Percentiles rank a stretch among this genome's conserved stretches.
Conservation (phyloP, 2,888 invertebrate species). For the Encarsia formosa region DNA sequence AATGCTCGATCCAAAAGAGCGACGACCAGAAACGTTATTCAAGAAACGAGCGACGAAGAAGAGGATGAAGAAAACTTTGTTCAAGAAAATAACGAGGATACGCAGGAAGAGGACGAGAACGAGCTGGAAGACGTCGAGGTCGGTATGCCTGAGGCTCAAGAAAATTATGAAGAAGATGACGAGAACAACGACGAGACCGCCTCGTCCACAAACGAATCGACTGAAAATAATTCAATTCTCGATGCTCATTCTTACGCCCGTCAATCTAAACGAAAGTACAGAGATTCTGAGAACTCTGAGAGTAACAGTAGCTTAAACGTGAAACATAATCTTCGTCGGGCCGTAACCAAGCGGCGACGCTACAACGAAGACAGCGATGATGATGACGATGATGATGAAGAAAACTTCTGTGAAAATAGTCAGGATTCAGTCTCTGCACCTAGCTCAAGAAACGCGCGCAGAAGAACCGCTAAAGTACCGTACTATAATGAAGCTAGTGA, state of each 20-base stretch:
- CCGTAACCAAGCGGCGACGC: constrained; percentile 40
- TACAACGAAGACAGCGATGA: constrained; percentile 47
- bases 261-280: constrained; percentile 8
- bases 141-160: constrained; percentile 24
- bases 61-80: constrained; percentile 28
- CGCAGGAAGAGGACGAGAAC: constrained; percentile 12
- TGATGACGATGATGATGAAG: constrained; percentile 29
- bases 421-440: constrained; percentile 27
- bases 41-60: constrained; percentile 29
- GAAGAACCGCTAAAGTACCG: constrained; percentile 41
- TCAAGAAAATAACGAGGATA: constrained; percentile 14
- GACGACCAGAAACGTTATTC: neutral
- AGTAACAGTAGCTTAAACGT: constrained; percentile 1
- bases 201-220: constrained; percentile 26
- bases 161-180: constrained; percentile 24
- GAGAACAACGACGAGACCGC: constrained; percentile 23
- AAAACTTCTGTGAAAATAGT: constrained; percentile 29
- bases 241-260: neutral
- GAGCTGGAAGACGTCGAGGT: constrained; percentile 19
- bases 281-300: constrained; percentile 18
- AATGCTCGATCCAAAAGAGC: neutral
- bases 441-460: constrained; percentile 40
- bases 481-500: constrained; percentile 51
- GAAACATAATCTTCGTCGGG: constrained; percentile 10
- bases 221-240: constrained; percentile 18